Percentiles rank a stretch among this genome's conserved stretches.
Evolutionary conservation across 2,113 vertebrate genomes (phyloP).

Genomic region (Arizona elegans): DNA sequence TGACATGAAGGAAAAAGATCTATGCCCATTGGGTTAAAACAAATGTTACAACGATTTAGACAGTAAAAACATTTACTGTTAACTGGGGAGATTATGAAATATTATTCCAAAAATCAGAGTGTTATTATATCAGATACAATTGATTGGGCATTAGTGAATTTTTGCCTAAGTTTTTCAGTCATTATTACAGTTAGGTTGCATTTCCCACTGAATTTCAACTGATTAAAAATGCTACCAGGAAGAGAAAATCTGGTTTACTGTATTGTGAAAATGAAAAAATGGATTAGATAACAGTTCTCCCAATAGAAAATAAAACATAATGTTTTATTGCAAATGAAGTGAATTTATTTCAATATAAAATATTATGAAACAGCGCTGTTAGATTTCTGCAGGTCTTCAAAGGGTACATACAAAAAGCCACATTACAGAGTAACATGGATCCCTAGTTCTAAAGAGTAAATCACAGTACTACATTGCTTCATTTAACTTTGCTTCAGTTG

Average conservation of each 20-base stretch:
- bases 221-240: not conserved
- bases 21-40: not conserved
- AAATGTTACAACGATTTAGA: not conserved
- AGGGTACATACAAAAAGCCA: too few species aligned
- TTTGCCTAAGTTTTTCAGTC: not conserved
- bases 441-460: not conserved
- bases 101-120: not conserved
- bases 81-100: not conserved
- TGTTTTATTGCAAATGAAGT: not conserved
- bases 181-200: not conserved
- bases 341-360: not conserved
- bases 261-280: not conserved
- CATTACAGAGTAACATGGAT: too few species aligned
- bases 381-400: too few species aligned
- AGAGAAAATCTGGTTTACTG: not conserved
- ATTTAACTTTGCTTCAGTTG: not conserved
- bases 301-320: not conserved
- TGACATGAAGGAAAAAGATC: not conserved
- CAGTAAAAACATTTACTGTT: not conserved
- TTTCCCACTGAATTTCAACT: not conserved
- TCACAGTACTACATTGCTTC: not conserved
- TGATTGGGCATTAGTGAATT: not conserved
- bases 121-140: not conserved
- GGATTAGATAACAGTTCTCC: not conserved
- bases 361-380: not conserved